A percentile compares a stretch with the other conserved stretches of the same genome.
Evolutionary conservation across 2,113 vertebrate species (phyloP).

Genomic region (Narcine bancroftii): DNA sequence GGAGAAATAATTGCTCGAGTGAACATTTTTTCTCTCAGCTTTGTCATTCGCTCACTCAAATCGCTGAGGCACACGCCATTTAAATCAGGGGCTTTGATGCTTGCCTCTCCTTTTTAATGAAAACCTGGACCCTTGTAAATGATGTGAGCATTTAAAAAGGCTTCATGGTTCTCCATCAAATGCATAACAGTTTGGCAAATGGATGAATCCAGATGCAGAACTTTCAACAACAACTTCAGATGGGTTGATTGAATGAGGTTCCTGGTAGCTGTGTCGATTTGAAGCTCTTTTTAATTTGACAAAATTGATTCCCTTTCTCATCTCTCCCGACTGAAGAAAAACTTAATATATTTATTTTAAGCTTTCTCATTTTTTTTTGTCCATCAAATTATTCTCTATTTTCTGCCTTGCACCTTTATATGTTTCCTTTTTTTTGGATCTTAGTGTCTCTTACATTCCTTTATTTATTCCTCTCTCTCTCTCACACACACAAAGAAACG

Average conservation of each 20-base stretch:
- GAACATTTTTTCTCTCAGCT: constrained; percentile 93
- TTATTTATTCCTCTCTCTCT: not conserved
- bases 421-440: constrained; percentile 7
- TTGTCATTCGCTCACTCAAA: constrained; percentile 98
- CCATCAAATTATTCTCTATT: not conserved
- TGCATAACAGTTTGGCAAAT: constrained; percentile 37
- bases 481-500: not conserved
- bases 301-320: constrained; percentile 31
- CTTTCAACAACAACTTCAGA: constrained; percentile 37
- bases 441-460: not conserved
- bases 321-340: not conserved
- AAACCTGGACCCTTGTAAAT: constrained; percentile 69
- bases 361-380: not conserved
- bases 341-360: not conserved
- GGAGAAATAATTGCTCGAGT: constrained; percentile 99
- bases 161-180: constrained; percentile 53
- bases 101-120: constrained; percentile 73
- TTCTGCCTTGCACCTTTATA: too few species aligned
- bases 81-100: constrained; percentile 88
- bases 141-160: constrained; percentile 63
- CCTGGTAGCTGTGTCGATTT: constrained; percentile 3
- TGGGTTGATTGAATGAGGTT: constrained; percentile 27
- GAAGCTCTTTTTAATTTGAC: not conserved
- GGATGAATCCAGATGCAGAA: constrained; percentile 36
- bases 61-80: constrained; percentile 98